Base-by-base conservation (phyloP, 2,888 invertebrate species). In the Acleris literana region DNA sequence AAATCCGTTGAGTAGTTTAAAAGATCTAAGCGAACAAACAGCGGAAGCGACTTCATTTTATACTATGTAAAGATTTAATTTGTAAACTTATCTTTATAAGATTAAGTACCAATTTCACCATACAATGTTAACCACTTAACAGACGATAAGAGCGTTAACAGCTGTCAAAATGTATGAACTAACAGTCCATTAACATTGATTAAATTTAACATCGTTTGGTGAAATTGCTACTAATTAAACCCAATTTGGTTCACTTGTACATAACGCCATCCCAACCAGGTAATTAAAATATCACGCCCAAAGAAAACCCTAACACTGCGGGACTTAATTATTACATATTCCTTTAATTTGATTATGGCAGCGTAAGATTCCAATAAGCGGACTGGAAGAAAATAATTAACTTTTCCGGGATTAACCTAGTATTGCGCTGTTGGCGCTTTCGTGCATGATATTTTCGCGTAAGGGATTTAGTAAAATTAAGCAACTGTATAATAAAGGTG, bases 261-360 rank as follows among this genome's bases (percentile, higher is more conserved):
- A 64, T 59, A 59, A 67, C 54, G 63, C 60, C 46, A 72, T 55
- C 65, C 55, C 59, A 85, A 83, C 87, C 82, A 82, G 84, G 90
- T 90, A 91, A 91, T 90, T 91, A 91, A 91, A 91, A 89, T 86
- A 87, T 88, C 88, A 87, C 84, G 87, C 77, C 78, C 79, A 80
- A 80, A 81, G 82, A 79, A 77, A 77, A 79, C 76, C 72, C 74
- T 75, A 57, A 67, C 64, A 48, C 18, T 20, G 64, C 64, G 18
- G 22, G 49, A 72, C 74, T 71, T 77, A 75, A 78, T 78, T 76
- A 76, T 74, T 72, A 57, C 64, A 51, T 25, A 64, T 53, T 46
- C 22, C 39, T 58, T 52, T 39, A 46, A 54, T 51, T 18, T 63
- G 43, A 60, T 61, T 61, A 55, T 39, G 18, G 46, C 56, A 62